A percentile compares a stretch with the other conserved stretches of the same genome.
phyloP scores from a whole-genome alignment of 2,797 vertebrate species.

The Eurystomus glaucurus region DNA sequence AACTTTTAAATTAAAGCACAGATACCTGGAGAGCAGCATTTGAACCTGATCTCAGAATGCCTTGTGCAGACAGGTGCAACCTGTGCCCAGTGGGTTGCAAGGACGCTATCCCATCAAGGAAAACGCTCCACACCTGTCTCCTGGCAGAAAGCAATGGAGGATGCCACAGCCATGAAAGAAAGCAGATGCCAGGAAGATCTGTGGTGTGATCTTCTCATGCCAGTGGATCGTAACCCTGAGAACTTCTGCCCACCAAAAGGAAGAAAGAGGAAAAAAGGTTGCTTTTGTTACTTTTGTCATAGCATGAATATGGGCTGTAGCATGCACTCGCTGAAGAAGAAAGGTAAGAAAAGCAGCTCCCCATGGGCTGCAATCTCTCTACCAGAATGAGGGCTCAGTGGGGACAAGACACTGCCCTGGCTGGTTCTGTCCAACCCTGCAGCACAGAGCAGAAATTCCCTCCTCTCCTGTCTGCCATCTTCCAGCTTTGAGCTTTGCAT shows the following conservation, averaged over 20 bases:
- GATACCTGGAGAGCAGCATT: not conserved
- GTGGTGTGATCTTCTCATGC: not conserved
- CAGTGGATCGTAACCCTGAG: not conserved
- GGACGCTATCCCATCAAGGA: not conserved
- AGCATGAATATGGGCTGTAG: accelerated
- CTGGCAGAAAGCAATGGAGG: not conserved
- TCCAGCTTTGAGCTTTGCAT: not conserved
- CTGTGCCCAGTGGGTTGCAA: accelerated
- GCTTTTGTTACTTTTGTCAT: not conserved
- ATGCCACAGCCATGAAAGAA: not conserved
- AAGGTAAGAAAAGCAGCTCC: not conserved
- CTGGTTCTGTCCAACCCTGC: not conserved
- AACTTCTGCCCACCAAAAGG: not conserved
- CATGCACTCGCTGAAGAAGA: not conserved
- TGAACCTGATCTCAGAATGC: not conserved
- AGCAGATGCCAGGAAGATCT: not conserved
- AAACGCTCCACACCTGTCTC: not conserved
- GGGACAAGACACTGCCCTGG: not conserved
- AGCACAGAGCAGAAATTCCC: not conserved
- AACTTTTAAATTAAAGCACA: not conserved
- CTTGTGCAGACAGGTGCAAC: not conserved
- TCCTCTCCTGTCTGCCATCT: not conserved
- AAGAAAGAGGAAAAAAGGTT: not conserved
- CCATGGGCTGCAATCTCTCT: accelerated
- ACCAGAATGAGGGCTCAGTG: not conserved